Percentiles rank a stretch among this genome's conserved stretches.
Evolutionary conservation across 2,113 vertebrate species (phyloP).

Genomic region (Hucho hucho): DNA sequence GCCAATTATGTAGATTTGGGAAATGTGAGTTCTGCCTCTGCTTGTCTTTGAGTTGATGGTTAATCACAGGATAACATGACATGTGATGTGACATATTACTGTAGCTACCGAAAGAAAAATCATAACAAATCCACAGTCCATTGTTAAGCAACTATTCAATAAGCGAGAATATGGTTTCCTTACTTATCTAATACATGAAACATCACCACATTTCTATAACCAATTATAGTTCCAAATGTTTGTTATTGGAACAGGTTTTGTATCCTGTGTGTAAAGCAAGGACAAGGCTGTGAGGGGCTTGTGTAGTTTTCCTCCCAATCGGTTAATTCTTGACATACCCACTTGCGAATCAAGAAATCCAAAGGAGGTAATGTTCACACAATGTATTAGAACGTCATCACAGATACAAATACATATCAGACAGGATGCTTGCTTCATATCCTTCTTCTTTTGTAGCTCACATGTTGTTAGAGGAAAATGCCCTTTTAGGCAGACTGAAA

Average conservation of each 20-base stretch:
- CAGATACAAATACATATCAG: background rate
- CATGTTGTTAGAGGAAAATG: background rate
- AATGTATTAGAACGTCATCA: background rate
- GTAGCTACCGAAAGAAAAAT: too few species aligned
- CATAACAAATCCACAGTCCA: background rate
- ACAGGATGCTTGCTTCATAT: background rate
- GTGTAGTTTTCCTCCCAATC: background rate
- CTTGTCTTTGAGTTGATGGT: too few species aligned
- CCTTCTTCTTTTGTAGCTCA: background rate
- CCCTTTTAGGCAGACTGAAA: too few species aligned
- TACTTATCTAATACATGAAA: too few species aligned
- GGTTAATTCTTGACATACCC: conserved; percentile 10
- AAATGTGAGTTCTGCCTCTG: background rate
- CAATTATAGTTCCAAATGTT: too few species aligned
- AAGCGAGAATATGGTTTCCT: background rate
- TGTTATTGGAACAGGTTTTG: background rate
- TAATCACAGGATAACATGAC: too few species aligned
- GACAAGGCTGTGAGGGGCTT: background rate
- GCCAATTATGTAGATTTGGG: background rate
- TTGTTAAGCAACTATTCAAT: background rate
- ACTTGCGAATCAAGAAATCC: conserved; percentile 24
- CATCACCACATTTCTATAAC: too few species aligned
- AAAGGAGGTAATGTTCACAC: background rate
- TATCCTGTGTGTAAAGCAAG: background rate
- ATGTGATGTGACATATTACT: too few species aligned